Evolutionary conservation across 2,797 vertebrate genomes (phyloP).

Genomic region (Sphenopsis melanotis): DNA sequence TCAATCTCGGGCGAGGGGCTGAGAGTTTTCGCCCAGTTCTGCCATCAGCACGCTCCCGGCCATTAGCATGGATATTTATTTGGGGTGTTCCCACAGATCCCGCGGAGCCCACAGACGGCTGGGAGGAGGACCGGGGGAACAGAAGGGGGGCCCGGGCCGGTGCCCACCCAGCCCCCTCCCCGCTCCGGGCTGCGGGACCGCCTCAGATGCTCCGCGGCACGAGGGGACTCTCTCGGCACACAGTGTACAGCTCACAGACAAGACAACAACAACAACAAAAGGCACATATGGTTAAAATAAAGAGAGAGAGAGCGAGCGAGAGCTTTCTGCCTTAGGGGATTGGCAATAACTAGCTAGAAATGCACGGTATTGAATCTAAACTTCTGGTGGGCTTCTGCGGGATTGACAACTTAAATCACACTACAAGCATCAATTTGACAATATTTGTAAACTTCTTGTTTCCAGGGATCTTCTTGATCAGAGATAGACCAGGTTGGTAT

Average conservation of each 20-base stretch:
- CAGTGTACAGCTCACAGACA: constrained; percentile 36
- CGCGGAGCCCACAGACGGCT: not conserved
- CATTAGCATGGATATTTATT: not conserved
- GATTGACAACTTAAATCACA: constrained; percentile 72
- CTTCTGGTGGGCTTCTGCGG: constrained; percentile 47
- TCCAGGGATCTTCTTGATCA: constrained; percentile 86
- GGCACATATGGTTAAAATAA: constrained; percentile 67
- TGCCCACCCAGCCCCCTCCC: not conserved
- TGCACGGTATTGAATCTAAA: not conserved
- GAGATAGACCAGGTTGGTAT: constrained; percentile 68
- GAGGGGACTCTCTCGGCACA: not conserved
- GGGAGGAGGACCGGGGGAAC: not conserved
- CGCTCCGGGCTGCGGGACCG: not conserved
- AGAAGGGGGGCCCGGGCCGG: not conserved
- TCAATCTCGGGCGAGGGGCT: not conserved
- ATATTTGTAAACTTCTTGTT: constrained; percentile 89
- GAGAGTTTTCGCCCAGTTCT: not conserved
- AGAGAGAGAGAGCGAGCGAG: not conserved
- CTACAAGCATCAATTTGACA: constrained; percentile 79
- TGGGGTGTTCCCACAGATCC: not conserved
- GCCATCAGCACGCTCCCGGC: not conserved
- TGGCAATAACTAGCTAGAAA: constrained; percentile 39
- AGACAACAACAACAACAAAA: constrained; percentile 66
- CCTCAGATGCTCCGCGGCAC: not conserved
- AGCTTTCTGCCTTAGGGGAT: constrained; percentile 57